phyloP scores from a whole-genome alignment of 2,797 vertebrate genomes.

The Hydrolagus colliei region DNA sequence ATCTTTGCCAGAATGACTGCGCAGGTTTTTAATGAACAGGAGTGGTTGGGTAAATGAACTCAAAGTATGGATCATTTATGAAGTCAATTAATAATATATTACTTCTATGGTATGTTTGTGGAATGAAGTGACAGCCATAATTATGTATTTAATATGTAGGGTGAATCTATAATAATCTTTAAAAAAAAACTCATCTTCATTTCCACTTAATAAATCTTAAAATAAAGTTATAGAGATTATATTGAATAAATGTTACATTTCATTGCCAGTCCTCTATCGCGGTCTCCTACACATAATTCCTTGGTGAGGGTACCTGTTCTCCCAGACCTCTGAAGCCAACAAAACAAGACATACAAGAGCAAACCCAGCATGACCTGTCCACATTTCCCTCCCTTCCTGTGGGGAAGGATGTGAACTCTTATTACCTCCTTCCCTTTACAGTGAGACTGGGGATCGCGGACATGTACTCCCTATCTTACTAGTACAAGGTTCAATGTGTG shows the following conservation, averaged over 20 bases:
- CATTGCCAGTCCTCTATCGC: not conserved
- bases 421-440: not conserved
- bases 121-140: not conserved
- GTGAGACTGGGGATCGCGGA: not conserved
- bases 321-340: not conserved
- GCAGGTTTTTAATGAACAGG: conserved; percentile 1
- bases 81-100: not conserved
- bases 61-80: conserved; percentile 7
- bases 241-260: not conserved
- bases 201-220: not conserved
- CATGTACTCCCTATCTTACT: not conserved
- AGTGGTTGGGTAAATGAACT: conserved; percentile 18
- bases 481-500: not conserved
- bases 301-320: not conserved
- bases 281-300: no score
- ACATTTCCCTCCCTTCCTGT: not conserved
- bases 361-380: not conserved
- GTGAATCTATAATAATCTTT: not conserved
- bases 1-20: not conserved
- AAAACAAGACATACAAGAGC: not conserved
- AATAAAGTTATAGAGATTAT: not conserved
- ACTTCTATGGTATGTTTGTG: not conserved
- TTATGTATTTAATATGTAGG: not conserved
- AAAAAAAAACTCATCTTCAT: not conserved
- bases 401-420: not conserved